Base-by-base conservation (phyloP, 1,140 invertebrate species). In the Trichoplusia ni region DNA sequence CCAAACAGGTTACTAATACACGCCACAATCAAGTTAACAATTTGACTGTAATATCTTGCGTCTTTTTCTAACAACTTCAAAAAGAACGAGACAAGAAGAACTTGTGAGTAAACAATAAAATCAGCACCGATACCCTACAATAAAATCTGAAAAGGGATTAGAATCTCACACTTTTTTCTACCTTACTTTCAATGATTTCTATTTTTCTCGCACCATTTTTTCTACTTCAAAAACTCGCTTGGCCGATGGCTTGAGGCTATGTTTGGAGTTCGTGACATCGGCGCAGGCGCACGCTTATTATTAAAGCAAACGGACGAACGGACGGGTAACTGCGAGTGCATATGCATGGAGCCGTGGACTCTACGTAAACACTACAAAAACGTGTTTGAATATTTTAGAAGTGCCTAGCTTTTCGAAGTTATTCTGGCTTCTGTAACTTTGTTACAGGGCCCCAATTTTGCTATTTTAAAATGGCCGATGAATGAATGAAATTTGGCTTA, bases 211-310 rank as follows among this genome's bases (percentile, higher is more conserved):
- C n/a, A n/a, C n/a, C n/a, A 60, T 27, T 59, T 49, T 54, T 67
- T 58, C 40, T 60, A 9, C 44, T 9, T 11, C 44, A 25, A 42
- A 47, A 56, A 44, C 9, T 35, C 46, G 64, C 40, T 64, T 70
- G 65, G 60, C 71, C n/a, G n/a, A n/a, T n/a, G n/a, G n/a, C n/a
- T 60, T 58, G 66, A 65, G 49, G 71, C 71, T 46, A 63, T 89
- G 84, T 89, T 89, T 89, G 79, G 75, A 54, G 75, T 83, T 86
- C 86, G 86, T 89, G 86, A 89, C 84, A 83, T 33, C 77, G 75
- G 73, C 76, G 77, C 82, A 64, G 72, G 78, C 81, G 71, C 73
- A 74, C 72, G 79, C 74, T 86, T 86, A 89, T 89, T 89, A 81
- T 89, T 89, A 86, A 82, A 86, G 81, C 76, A 86, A 86, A 86